These are phyloP conservation scores for Plagodis pulveraria DNA, from an alignment of 2,888 invertebrate genomes.

Conservation along the genomic window DNA sequence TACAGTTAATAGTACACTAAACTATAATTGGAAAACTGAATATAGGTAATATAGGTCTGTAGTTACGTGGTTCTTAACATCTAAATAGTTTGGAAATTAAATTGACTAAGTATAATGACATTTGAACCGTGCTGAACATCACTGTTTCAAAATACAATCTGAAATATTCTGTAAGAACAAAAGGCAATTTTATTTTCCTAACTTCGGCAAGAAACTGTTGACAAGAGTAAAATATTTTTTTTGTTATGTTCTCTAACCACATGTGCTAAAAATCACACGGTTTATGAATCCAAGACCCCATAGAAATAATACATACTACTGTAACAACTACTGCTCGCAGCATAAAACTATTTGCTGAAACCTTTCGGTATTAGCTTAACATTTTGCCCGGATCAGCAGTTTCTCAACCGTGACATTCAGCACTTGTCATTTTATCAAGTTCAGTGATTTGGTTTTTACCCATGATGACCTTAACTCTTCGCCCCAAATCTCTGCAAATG, in stretches of 20 bases:
- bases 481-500: not conserved
- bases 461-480: conserved; percentile 13
- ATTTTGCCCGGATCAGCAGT: conserved; percentile 3
- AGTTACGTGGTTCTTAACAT: conserved; percentile 48
- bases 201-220: not conserved
- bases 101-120: conserved; percentile 77
- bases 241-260: too few species aligned
- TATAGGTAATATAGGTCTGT: conserved; percentile 35
- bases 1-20: conserved; percentile 43
- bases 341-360: too few species aligned
- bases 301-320: too few species aligned
- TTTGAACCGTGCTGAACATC: conserved; percentile 46
- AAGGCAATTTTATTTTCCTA: not conserved
- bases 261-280: too few species aligned
- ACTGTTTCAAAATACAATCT: conserved; percentile 20
- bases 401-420: conserved; percentile 13
- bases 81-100: conserved; percentile 70
- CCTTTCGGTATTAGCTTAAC: too few species aligned
- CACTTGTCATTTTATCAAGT: conserved; percentile 10
- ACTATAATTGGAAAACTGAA: conserved; percentile 49
- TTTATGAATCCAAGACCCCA: too few species aligned
- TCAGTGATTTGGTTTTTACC: conserved; percentile 26
- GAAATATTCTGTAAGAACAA: conserved; percentile 1
- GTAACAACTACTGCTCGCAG: too few species aligned
- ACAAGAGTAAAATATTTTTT: not conserved